These are phyloP conservation scores for Steromphala cineraria DNA, from an alignment of 2,888 invertebrate species.

Conservation along the genomic window DNA sequence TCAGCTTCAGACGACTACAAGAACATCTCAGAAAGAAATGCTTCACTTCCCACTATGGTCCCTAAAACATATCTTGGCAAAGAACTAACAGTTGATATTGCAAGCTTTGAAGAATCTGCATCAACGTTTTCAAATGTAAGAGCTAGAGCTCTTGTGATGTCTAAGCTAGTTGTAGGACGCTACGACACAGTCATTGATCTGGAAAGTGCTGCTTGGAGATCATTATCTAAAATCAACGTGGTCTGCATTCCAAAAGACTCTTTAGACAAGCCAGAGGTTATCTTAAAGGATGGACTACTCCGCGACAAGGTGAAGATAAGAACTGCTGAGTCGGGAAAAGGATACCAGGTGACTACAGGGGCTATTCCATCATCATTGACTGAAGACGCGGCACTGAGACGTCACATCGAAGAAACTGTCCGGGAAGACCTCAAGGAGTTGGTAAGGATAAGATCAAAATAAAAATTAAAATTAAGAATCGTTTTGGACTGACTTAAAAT, in stretches of 20 bases:
- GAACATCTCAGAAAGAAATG: not conserved
- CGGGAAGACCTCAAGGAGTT: not conserved
- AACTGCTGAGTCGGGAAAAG: not conserved
- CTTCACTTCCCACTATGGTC: not conserved
- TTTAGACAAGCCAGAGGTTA: not conserved
- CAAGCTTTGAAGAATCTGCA: not conserved
- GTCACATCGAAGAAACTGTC: not conserved
- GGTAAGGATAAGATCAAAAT: not conserved
- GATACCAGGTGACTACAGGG: not conserved
- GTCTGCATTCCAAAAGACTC: not conserved
- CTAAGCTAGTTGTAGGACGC: conserved; percentile 19
- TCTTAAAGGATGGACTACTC: not conserved
- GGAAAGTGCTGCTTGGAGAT: not conserved
- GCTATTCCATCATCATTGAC: not conserved
- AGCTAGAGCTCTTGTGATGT: not conserved
- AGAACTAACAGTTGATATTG: not conserved
- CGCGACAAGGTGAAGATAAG: not conserved
- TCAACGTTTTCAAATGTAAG: not conserved
- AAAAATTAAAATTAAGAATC: no score
- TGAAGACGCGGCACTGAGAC: not conserved
- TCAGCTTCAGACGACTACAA: not conserved
- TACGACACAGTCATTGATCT: not conserved
- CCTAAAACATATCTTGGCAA: not conserved
- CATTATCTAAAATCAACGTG: not conserved
- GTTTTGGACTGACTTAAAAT: no score